Evolutionary conservation across 2,888 invertebrate genomes (phyloP).

Genomic region (Hyles lineata): DNA sequence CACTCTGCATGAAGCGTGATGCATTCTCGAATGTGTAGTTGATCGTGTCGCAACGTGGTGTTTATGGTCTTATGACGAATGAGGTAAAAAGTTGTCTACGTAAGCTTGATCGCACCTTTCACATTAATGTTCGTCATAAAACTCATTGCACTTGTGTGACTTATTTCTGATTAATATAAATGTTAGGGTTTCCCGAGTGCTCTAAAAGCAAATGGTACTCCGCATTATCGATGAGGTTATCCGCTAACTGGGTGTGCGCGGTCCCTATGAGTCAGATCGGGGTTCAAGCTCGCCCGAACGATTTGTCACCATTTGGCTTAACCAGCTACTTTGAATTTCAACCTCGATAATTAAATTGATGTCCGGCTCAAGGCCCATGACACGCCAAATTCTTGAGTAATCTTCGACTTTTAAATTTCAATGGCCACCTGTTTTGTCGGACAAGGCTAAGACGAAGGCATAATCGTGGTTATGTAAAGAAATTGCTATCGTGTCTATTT

Average conservation of each 20-base stretch:
- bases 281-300: constrained; percentile 28
- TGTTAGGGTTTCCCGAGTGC: constrained; percentile 1
- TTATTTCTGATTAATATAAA: not conserved
- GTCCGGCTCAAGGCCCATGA: constrained; percentile 39
- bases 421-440: constrained; percentile 38
- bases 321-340: constrained; percentile 15
- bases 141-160: not conserved
- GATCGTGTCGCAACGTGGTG: constrained; percentile 36
- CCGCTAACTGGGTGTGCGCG: constrained; percentile 69
- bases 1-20: constrained; percentile 44
- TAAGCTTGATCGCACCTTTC: constrained; percentile 50
- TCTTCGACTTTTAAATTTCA: constrained; percentile 26
- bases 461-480: constrained; percentile 24
- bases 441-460: constrained; percentile 28
- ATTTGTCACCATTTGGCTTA: constrained; percentile 20
- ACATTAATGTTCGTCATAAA: constrained; percentile 38
- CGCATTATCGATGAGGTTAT: constrained; percentile 63
- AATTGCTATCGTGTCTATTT: constrained; percentile 9
- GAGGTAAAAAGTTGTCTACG: constrained; percentile 28
- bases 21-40: constrained; percentile 46
- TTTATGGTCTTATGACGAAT: constrained; percentile 35
- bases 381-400: constrained; percentile 37
- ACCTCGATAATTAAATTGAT: constrained; percentile 22
- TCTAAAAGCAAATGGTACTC: constrained; percentile 34
- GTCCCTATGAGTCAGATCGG: constrained; percentile 42